Conservation (phyloP, 1,140 invertebrate genomes). For the Lepidurus packardi region DNA sequence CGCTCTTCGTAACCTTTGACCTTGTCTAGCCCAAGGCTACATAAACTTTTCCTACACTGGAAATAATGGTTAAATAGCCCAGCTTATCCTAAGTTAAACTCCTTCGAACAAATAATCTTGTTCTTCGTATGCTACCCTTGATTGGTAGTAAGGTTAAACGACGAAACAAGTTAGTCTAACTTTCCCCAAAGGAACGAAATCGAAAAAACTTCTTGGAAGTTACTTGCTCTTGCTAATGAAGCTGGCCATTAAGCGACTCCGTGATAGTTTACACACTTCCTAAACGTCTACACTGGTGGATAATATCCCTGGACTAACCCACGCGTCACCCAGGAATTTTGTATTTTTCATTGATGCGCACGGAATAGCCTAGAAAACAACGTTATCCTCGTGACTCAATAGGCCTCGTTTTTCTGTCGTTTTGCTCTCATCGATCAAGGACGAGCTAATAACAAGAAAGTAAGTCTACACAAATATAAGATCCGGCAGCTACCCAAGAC, state of each 20-base stretch:
- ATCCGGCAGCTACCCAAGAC: neutral
- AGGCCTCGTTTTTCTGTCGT: neutral
- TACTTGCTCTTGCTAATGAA: neutral
- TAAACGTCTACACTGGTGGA: neutral
- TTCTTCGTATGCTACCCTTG: too few relatives aligned
- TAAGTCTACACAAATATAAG: neutral
- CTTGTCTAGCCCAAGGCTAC: neutral
- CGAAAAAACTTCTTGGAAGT: neutral
- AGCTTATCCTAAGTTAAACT: neutral
- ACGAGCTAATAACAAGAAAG: neutral
- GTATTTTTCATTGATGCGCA: too few relatives aligned
- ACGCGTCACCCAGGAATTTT: neutral
- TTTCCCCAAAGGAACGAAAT: neutral
- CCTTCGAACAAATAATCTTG: too few relatives aligned
- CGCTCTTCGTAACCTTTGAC: neutral
- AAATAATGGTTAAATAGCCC: neutral
- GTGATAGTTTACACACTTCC: neutral
- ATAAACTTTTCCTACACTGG: neutral
- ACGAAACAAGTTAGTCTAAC: too few relatives aligned
- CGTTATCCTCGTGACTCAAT: neutral
- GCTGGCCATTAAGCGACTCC: neutral
- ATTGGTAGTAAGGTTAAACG: too few relatives aligned
- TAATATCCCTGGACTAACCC: neutral
- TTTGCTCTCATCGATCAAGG: slow-evolving; percentile 3
- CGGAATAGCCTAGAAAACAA: too few relatives aligned